Base-by-base conservation (phyloP, 2,113 vertebrate genomes). In the Ammodytes marinus region DNA sequence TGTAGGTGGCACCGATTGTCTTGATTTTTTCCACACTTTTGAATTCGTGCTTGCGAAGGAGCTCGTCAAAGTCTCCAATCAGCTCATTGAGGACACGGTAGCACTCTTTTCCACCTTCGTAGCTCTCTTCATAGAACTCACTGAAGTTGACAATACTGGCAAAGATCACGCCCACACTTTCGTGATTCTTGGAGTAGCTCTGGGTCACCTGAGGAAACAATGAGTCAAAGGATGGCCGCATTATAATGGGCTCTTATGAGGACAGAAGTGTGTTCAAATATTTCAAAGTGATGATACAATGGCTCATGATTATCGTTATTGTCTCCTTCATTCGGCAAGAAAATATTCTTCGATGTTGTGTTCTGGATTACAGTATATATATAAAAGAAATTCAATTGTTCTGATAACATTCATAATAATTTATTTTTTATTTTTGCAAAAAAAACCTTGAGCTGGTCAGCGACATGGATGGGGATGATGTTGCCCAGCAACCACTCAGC, bases 81-180 rank as follows among this genome's bases (percentile, higher is more conserved):
- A 99, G 89, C 86, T 99, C 99, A 0, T 99, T 99, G 67, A 99
- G 96, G 39, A 99, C 99, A 0, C 99, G 92, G 93, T 99, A 99
- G 84, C 99, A 99, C 84, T 99, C 99, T 82, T 99, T 99, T 59
- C 99, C 99, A 0, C 99, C 98, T 72, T 99, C 97, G 0, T 98
- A 99, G 92, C 98, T 99, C 93, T 99, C 99, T 79, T 99, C 98
- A 0, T 99, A 99, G 94, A 99, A 99, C 91, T 99, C 98, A 0
- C 98, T 97, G 94, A 99, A 99, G 95, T 99, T 99, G 8, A 99
- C 99, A 0, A 99, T 99, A 76, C 98, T 99, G 69, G 97, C 98
- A 0, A 99, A 99, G 93, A 99, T 99, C 47, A 99, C 99, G 0
- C 97, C 99, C 0, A 97, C 97, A 0, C 95, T 97, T 90, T 99